Evolutionary conservation across 2,113 vertebrate genomes (phyloP).

Genomic region (Pristiophorus japonicus): DNA sequence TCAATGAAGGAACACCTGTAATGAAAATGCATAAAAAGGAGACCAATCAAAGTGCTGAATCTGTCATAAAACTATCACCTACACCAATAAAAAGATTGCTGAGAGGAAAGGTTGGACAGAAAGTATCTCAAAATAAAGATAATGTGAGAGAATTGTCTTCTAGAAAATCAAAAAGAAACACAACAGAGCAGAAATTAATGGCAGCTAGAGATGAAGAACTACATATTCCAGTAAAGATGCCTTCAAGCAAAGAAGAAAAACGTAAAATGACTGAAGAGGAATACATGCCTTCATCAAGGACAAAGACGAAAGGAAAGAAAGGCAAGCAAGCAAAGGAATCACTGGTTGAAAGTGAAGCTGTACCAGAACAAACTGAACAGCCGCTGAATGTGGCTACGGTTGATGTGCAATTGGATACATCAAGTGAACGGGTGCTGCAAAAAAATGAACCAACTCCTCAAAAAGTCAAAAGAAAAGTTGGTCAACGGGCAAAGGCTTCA

Average conservation of each 20-base stretch:
- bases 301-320: neutral
- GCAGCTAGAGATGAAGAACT: neutral
- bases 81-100: neutral
- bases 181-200: neutral
- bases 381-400: neutral
- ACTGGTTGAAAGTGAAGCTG: neutral
- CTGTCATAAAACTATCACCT: neutral
- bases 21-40: neutral
- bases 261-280: neutral
- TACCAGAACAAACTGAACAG: neutral
- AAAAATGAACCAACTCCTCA: neutral
- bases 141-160: neutral
- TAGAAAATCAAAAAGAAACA: slow-evolving; percentile 21
- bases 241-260: neutral
- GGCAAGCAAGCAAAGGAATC: neutral
- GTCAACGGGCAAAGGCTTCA: neutral
- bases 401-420: neutral
- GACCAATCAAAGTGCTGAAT: neutral
- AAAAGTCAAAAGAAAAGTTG: neutral
- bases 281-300: neutral
- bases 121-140: slow-evolving; percentile 10
- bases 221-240: neutral
- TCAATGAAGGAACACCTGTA: neutral
- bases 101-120: neutral
- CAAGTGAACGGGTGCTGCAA: neutral